phyloP scores from a whole-genome alignment of 2,113 vertebrate genomes.

The Phaetusa simplex region DNA sequence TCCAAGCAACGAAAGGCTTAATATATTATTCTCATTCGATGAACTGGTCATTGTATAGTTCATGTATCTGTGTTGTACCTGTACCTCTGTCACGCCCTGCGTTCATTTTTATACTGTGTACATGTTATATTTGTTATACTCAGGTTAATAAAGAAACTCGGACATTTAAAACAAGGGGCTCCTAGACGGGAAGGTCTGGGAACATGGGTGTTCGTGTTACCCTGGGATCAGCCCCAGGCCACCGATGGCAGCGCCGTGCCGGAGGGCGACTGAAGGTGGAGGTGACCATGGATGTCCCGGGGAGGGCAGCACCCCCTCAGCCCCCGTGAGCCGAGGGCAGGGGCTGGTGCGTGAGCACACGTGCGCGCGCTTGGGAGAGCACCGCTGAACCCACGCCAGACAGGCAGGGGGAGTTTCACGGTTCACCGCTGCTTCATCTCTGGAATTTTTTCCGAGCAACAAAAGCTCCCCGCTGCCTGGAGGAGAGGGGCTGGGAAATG shows the following conservation, averaged over 20 bases:
- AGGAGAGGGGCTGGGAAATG: neutral
- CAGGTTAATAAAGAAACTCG: slow-evolving; percentile 84
- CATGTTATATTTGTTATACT: slow-evolving; percentile 77
- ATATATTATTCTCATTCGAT: neutral
- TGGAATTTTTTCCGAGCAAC: neutral
- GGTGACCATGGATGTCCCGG: neutral
- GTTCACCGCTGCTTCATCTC: neutral
- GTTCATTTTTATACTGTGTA: slow-evolving; percentile 81
- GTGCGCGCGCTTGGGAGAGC: neutral
- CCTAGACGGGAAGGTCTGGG: neutral
- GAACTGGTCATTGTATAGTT: neutral
- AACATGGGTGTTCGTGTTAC: fast-evolving
- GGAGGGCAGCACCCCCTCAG: neutral
- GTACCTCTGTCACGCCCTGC: slow-evolving; percentile 21
- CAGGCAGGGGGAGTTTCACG: neutral
- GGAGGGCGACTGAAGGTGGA: neutral
- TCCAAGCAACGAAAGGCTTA: slow-evolving; percentile 62
- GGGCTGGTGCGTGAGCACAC: fast-evolving
- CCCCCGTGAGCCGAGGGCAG: neutral
- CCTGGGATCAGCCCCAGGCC: neutral
- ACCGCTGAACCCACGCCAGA: neutral
- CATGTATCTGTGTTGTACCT: slow-evolving; percentile 63
- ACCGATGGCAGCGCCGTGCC: fast-evolving
- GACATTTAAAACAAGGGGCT: slow-evolving; percentile 40
- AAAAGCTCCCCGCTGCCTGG: neutral